Conservation (phyloP, 2,113 vertebrate genomes). For the Limnothrissa miodon region DNA sequence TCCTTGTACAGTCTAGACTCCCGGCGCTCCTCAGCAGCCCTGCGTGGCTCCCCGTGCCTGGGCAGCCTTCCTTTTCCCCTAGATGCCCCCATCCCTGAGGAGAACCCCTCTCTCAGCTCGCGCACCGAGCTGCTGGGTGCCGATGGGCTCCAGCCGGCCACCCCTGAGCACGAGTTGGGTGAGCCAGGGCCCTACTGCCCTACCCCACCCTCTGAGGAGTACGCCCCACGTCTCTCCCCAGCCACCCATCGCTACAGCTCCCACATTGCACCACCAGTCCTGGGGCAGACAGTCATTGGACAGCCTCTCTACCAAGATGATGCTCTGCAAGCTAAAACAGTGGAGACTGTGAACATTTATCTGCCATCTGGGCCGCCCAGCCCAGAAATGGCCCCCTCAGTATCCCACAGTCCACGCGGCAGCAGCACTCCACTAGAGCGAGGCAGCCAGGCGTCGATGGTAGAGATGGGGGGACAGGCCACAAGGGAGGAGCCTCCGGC, state of each 20-base stretch:
- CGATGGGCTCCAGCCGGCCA: constrained; percentile 84
- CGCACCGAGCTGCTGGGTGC: constrained; percentile 92
- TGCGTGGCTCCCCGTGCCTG: constrained; percentile 92
- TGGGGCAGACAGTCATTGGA: constrained; percentile 57
- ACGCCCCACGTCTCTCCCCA: constrained; percentile 57
- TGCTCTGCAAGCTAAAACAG: constrained; percentile 29
- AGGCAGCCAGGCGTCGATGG: constrained; percentile 40
- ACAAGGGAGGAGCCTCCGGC: constrained; percentile 43
- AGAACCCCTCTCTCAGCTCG: constrained; percentile 95
- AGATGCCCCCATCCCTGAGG: constrained; percentile 91
- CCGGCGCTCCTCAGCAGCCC: constrained; percentile 89
- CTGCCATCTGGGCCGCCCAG: constrained; percentile 60
- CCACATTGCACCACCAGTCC: constrained; percentile 61
- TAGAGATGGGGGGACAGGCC: constrained; percentile 18
- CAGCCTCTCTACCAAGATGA: constrained; percentile 57
- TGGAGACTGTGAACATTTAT: constrained; percentile 52
- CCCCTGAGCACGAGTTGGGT: constrained; percentile 71
- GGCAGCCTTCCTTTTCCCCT: constrained; percentile 90
- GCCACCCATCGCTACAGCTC: constrained; percentile 60
- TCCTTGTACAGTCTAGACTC: constrained; percentile 97
- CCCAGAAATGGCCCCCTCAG: constrained; percentile 55
- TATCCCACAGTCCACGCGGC: constrained; percentile 56
- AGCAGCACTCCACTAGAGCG: constrained; percentile 38
- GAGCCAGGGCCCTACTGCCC: constrained; percentile 70
- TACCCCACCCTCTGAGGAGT: constrained; percentile 56